Evolutionary conservation across 2,888 invertebrate genomes (phyloP), one percentile per base, ranked within the genome.

Genomic region (Thera obeliscata): DNA sequence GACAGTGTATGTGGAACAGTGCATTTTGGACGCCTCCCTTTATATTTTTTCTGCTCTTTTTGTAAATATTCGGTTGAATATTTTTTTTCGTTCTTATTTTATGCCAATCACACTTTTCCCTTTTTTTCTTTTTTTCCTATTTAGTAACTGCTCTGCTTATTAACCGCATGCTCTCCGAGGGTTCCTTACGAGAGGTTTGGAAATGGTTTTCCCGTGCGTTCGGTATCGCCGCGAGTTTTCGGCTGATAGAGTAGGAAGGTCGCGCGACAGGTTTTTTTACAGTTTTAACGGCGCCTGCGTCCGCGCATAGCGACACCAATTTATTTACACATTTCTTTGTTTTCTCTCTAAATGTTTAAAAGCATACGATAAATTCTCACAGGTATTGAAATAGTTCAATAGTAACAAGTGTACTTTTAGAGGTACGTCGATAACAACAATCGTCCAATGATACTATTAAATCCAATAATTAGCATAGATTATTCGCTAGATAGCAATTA

Each of bases 81-180:
- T 80, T 78, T 85, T 79, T 76, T 81, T 76, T 76, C 81, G 76
- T 81, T 77, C 83, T 87, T 87, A 87, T 89, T 87, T 89, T 88
- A 90, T 93, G 93, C 93, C 93, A 93, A 93, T 92, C 88, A 90
- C 92, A 92, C 89, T 82, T 86, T 84, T 88, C 84, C 86, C 85
- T 81, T 79, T 83, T 83, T 85, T 82, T 77, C 78, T 78, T 82
- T 79, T 81, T 79, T 80, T 77, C 81, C 75, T 78, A 65, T 77
- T 72, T 76, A 72, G 74, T 83, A 83, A 82, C 79, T 67, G 71
- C 74, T 75, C 84, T 81, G 80, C 78, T 77, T 78, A 87, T 84
- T 91, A 89, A 90, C 83, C 56, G 90, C 91, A 90, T 89, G 91
- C 56, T 56, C 35, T 67, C 68, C 9, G 43, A 46, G 67, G 60